Percentiles rank a stretch among this genome's conserved stretches.
Evolutionary conservation across 35 echinoderm and acorn worm genomes (phyloP).

Genomic region (Strongylocentrotus purpuratus): DNA sequence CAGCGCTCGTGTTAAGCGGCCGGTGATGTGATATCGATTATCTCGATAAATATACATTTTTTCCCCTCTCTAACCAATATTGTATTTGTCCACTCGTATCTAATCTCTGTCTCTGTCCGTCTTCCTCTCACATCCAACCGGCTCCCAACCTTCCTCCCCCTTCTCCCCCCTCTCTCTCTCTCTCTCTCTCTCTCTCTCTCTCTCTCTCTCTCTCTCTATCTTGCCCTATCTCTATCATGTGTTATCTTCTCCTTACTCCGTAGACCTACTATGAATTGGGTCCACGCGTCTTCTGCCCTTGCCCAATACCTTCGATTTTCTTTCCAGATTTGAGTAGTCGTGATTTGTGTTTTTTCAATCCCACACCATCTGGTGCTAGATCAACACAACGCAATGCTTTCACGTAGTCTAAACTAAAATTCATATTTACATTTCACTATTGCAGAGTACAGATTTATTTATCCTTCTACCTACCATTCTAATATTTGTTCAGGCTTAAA

Average conservation of each 20-base stretch:
- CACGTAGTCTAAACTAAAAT: background rate
- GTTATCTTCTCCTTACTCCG: no score
- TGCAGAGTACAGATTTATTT: background rate
- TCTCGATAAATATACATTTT: background rate
- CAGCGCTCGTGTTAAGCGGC: background rate
- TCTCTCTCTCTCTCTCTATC: no score
- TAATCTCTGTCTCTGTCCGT: no score
- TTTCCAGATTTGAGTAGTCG: background rate
- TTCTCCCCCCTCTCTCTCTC: no score
- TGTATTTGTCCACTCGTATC: background rate
- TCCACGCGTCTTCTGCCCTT: no score
- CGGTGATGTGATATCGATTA: constrained; percentile 1
- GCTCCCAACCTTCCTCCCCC: no score
- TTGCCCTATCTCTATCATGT: no score
- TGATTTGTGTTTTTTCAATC: background rate
- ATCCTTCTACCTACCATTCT: background rate
- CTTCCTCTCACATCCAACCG: no score
- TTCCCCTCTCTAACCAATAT: background rate
- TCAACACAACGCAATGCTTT: background rate
- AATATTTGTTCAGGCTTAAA: background rate
- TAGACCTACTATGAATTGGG: no score
- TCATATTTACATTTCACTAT: background rate
- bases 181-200: no score
- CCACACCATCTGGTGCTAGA: background rate
- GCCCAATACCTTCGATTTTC: no score